Evolutionary conservation across 2,113 vertebrate genomes (phyloP).

Genomic region (Oryzias javanicus): DNA sequence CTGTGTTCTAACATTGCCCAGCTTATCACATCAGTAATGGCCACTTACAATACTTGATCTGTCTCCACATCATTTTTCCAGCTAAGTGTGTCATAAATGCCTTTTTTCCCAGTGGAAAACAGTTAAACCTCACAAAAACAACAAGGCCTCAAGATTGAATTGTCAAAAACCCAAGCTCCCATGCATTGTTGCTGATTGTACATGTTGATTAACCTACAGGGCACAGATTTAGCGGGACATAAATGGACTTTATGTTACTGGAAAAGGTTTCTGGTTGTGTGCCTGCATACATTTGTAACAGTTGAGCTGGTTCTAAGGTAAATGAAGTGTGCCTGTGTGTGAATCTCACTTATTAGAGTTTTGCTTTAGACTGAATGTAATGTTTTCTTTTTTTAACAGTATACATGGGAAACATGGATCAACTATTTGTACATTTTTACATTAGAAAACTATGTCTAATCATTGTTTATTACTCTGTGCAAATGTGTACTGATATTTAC

Average conservation of each 20-base stretch:
- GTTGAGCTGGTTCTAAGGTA: conserved; percentile 33
- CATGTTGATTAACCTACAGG: conserved; percentile 36
- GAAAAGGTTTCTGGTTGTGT: conserved; percentile 14
- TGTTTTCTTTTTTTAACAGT: too few relatives aligned
- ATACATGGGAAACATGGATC: too few relatives aligned
- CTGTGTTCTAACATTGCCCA: conserved; percentile 39
- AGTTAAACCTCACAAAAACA: conserved; percentile 41
- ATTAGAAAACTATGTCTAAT: neutral
- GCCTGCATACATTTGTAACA: conserved; percentile 43
- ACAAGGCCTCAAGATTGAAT: conserved; percentile 37
- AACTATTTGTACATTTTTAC: neutral
- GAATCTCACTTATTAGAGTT: neutral
- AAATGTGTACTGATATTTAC: too few relatives aligned
- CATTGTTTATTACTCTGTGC: too few relatives aligned
- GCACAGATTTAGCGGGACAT: conserved; percentile 16
- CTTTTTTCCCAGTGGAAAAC: conserved; percentile 41
- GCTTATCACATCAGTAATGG: conserved; percentile 58
- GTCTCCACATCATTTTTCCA: conserved; percentile 56
- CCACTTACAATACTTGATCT: conserved; percentile 27
- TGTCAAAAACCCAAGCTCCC: conserved; percentile 34
- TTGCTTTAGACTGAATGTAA: neutral
- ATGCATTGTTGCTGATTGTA: conserved; percentile 46
- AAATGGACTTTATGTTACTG: conserved; percentile 21
- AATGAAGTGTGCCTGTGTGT: neutral
- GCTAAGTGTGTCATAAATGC: conserved; percentile 36